phyloP scores from a whole-genome alignment of 92 coral and sea anemone genomes.

The Virgularia gustaviana region DNA sequence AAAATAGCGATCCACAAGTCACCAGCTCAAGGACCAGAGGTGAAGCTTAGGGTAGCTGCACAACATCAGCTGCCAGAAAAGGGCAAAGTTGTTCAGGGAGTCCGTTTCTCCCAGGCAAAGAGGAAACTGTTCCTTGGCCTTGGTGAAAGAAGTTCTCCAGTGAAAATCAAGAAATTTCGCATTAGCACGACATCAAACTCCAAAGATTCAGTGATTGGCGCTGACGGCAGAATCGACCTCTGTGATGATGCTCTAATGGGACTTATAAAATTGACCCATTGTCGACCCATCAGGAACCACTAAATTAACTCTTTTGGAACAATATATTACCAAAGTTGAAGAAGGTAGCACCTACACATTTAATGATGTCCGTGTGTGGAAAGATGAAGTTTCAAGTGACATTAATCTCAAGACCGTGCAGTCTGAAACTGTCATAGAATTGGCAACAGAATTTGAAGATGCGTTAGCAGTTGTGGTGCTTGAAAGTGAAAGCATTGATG shows the following conservation, averaged over 20 bases:
- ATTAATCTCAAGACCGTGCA: conserved; percentile 10
- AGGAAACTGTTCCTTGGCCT: conserved; percentile 3
- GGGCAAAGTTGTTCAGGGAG: background rate
- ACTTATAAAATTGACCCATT: conserved; percentile 29
- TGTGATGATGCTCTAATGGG: conserved; percentile 15
- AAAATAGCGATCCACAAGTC: too few species aligned
- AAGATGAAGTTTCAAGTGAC: conserved; percentile 16
- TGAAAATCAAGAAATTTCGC: conserved; percentile 17
- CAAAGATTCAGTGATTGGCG: conserved; percentile 47
- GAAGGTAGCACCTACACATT: conserved; percentile 16
- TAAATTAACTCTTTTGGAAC: conserved; percentile 37
- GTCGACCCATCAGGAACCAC: conserved; percentile 47
- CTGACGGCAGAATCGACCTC: conserved; percentile 22
- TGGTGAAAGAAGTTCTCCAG: conserved; percentile 16
- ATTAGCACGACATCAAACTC: conserved; percentile 20
- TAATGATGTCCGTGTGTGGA: conserved; percentile 10
- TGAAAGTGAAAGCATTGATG: conserved; percentile 19
- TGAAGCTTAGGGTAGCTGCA: conserved; percentile 50
- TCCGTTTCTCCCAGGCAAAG: conserved; percentile 4
- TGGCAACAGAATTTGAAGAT: background rate
- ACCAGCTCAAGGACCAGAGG: too few species aligned
- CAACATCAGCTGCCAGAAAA: conserved; percentile 11
- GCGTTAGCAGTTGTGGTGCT: conserved; percentile 1
- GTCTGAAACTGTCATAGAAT: background rate
- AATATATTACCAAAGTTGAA: conserved; percentile 6